Evolutionary conservation across 2,888 invertebrate genomes (phyloP).

Genomic region (Amitus sp.): DNA sequence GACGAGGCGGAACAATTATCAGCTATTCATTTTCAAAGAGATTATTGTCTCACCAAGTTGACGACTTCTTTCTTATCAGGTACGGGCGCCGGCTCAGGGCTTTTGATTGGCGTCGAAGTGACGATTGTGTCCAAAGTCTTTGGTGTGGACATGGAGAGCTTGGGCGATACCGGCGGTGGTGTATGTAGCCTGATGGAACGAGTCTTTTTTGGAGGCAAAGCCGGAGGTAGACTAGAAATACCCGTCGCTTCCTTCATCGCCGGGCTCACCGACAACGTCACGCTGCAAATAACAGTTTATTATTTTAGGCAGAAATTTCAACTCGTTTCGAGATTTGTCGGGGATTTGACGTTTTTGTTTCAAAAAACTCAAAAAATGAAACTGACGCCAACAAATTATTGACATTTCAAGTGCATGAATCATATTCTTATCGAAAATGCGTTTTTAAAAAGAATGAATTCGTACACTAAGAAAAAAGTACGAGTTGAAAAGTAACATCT

Average conservation of each 20-base stretch:
- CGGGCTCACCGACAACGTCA: slow-evolving; percentile 56
- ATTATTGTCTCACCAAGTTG: slow-evolving; percentile 44
- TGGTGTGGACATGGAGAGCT: slow-evolving; percentile 55
- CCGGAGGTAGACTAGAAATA: slow-evolving; percentile 68
- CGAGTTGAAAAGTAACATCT: too few species aligned
- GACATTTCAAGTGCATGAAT: too few species aligned
- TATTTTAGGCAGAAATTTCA: too few species aligned
- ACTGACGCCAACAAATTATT: too few species aligned
- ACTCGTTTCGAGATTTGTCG: too few species aligned
- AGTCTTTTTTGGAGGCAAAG: slow-evolving; percentile 72
- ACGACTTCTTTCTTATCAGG: slow-evolving; percentile 54
- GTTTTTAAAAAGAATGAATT: too few species aligned
- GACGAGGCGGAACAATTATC: not conserved
- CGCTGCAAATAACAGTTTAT: slow-evolving; percentile 42
- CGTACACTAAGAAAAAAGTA: too few species aligned
- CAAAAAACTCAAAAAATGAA: slow-evolving; percentile 6
- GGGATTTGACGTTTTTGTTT: too few species aligned
- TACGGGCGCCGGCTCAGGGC: slow-evolving; percentile 32
- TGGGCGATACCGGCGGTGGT: slow-evolving; percentile 58
- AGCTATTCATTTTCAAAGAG: not conserved
- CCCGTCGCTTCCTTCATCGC: slow-evolving; percentile 53
- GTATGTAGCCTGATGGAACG: slow-evolving; percentile 62
- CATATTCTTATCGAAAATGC: too few species aligned
- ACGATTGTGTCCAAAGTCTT: slow-evolving; percentile 48
- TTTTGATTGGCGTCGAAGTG: slow-evolving; percentile 57